Percentiles rank a stretch among this genome's conserved stretches.
Conservation (phyloP, 2,113 vertebrate genomes). For the Trematomus loennbergii region DNA sequence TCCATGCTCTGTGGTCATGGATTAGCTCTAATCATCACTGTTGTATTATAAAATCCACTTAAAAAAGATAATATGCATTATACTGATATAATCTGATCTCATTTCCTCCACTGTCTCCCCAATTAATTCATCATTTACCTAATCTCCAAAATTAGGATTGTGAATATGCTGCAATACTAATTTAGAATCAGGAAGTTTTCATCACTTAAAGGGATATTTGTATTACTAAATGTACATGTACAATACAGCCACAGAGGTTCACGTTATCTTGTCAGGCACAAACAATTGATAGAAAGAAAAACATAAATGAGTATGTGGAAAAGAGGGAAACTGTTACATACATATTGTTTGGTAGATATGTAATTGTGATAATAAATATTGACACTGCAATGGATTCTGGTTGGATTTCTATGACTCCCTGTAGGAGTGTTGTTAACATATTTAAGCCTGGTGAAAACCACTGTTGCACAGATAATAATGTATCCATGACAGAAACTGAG, state of each 20-base stretch:
- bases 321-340: background rate
- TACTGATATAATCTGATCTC: constrained; percentile 67
- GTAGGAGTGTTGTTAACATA: constrained; percentile 7
- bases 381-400: constrained; percentile 4
- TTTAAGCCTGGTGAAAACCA: background rate
- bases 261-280: background rate
- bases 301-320: background rate
- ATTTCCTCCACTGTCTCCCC: constrained; percentile 44
- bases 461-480: constrained; percentile 8
- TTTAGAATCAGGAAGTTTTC: constrained; percentile 3
- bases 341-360: background rate
- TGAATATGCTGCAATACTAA: constrained; percentile 13
- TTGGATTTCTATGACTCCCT: background rate
- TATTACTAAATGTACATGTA: background rate
- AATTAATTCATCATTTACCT: constrained; percentile 46
- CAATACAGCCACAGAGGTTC: background rate
- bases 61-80: constrained; percentile 61
- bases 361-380: background rate
- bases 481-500: background rate
- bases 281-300: constrained; percentile 2
- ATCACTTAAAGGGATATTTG: background rate
- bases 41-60: constrained; percentile 64
- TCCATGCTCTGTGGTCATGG: constrained; percentile 53
- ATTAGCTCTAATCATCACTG: constrained; percentile 70
- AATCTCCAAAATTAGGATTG: constrained; percentile 22